These are phyloP conservation scores for Hemaris fuciformis DNA, from an alignment of 2,888 invertebrate species.

Conservation along the genomic window DNA sequence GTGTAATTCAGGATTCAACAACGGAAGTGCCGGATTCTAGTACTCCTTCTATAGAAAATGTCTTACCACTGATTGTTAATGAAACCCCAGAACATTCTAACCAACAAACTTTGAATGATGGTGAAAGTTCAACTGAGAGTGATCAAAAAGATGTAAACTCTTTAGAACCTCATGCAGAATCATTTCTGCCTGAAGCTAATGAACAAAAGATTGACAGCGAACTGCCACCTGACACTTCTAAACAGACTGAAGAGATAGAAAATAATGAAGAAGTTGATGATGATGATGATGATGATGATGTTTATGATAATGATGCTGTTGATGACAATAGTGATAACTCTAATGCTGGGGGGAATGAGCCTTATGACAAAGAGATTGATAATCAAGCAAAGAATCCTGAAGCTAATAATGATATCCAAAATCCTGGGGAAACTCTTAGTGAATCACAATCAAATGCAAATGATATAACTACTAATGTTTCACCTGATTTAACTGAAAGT, in stretches of 20 bases:
- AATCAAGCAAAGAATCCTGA: not conserved
- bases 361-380: not conserved
- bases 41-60: slow-evolving; percentile 23
- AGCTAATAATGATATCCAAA: not conserved
- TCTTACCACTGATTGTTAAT: slow-evolving; percentile 28
- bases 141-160: slow-evolving; percentile 21
- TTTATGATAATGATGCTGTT: not conserved
- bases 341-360: not conserved
- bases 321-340: not conserved
- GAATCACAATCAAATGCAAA: too few species aligned
- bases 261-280: not conserved
- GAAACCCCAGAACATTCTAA: slow-evolving; percentile 9
- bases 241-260: not conserved
- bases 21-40: slow-evolving; percentile 25
- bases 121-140: slow-evolving; percentile 16
- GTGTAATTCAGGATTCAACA: slow-evolving; percentile 29
- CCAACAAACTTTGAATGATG: not conserved
- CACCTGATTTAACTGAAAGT: too few species aligned
- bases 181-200: slow-evolving; percentile 3
- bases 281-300: not conserved
- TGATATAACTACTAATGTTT: too few species aligned
- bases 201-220: too few species aligned
- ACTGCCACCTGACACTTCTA: slow-evolving; percentile 9
- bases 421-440: too few species aligned
- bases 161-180: slow-evolving; percentile 10